Conservation (phyloP, 2,888 invertebrate species). For the Carcina quercana region DNA sequence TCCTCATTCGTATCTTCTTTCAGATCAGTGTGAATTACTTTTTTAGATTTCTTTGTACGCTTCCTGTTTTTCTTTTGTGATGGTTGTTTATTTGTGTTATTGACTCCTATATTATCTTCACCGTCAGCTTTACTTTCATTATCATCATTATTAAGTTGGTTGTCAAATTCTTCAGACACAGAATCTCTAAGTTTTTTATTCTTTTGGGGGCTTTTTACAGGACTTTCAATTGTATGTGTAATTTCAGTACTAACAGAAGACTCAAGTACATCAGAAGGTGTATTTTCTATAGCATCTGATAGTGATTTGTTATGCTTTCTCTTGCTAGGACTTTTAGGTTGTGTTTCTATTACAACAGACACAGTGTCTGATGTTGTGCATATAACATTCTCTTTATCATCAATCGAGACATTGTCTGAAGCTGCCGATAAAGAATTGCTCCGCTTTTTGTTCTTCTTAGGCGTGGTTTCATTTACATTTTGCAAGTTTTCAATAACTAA, state of each 20-base stretch:
- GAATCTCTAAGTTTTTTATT: constrained; percentile 7
- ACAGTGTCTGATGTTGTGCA: too few relatives aligned
- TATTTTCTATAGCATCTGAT: constrained; percentile 4
- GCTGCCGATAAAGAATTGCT: constrained; percentile 15
- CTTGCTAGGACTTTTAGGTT: constrained; percentile 3
- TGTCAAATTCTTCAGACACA: background rate
- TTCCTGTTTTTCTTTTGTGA: constrained; percentile 25
- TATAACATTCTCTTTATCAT: constrained; percentile 8
- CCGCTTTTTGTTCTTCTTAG: constrained; percentile 40
- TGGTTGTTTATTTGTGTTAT: constrained; percentile 9
- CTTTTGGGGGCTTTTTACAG: too few relatives aligned
- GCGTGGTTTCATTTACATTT: constrained; percentile 27
- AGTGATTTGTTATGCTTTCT: background rate
- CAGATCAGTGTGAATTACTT: too few relatives aligned
- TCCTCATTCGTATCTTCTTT: constrained; percentile 4
- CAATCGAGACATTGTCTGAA: constrained; percentile 6
- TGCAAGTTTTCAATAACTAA: constrained; percentile 9
- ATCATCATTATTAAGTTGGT: background rate
- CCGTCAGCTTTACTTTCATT: background rate
- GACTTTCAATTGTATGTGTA: too few relatives aligned
- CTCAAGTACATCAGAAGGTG: too few relatives aligned
- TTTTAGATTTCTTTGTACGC: constrained; percentile 17
- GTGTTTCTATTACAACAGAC: constrained; percentile 6
- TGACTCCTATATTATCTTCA: background rate
- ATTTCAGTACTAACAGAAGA: too few relatives aligned